Evolutionary conservation across 2,797 vertebrate genomes (phyloP), one percentile per base, ranked within the genome.

Genomic region (Hafferia zeledoni): DNA sequence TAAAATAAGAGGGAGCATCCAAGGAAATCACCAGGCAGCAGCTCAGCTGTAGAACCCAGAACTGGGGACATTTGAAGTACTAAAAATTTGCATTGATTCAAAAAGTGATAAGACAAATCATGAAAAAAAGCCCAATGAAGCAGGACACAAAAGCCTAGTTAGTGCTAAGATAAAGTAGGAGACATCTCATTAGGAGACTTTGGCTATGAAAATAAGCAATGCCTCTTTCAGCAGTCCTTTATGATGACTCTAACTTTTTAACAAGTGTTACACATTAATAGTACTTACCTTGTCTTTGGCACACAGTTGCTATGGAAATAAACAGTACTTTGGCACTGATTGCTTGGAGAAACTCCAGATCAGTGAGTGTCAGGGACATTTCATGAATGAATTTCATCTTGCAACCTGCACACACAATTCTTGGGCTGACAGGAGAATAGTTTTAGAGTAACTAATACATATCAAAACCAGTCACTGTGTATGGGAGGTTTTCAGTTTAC

Each of bases 51-150:
- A n/a, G 50, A 86, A 69, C 16, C 4, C 33, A 71, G 41, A 25
- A 30, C 46, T 81, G 22, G 30, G 53, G 10, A 71, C 68, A 65
- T 53, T 37, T 67, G 67, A 71, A 33, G 22, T 43, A 64, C 20
- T 46, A 35, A 78, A 77, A 68, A 8, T 86, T 49, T 56, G 56
- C 20, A 39, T 53, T 44, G 27, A 83, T 81, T 78, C 4, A 81
- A 86, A 81, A 88, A 81, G 3, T 64, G 11, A 53, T 61, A 46
- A 53, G 35, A 49, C 11, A 88, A 87, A 88, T 37, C 0, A 61
- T 35, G 8, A 56, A 64, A 39, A 28, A n/a, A 5, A 14, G 2
- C 2, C 0, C 11, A 69, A 25, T 0, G 2, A 53, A 46, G 11
- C 53, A 68, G 65, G 82, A 17, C 23, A 60, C 22, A 22, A 49